These are phyloP conservation scores for Acanthurus leucopareius DNA, from an alignment of 2,797 vertebrate genomes.

Conservation along the genomic window DNA sequence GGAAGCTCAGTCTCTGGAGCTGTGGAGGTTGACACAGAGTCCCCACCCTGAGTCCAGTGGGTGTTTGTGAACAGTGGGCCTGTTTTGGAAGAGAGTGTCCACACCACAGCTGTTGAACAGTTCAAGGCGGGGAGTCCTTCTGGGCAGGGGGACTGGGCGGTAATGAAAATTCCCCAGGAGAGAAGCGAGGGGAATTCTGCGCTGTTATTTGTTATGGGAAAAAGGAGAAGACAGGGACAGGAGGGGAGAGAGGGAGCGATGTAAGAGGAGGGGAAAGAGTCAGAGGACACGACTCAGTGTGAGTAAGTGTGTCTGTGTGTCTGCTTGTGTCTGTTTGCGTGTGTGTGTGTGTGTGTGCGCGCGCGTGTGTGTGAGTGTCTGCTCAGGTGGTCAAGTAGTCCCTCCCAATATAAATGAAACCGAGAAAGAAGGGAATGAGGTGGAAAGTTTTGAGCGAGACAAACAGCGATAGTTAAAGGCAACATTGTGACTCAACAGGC, in stretches of 20 bases:
- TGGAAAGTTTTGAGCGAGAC: constrained; percentile 56
- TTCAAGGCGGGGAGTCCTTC: constrained; percentile 84
- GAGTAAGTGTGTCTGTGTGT: constrained; percentile 1
- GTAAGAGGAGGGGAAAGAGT: constrained; percentile 67
- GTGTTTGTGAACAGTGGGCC: constrained; percentile 83
- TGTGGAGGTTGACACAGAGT: constrained; percentile 77
- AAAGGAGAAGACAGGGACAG: constrained; percentile 83
- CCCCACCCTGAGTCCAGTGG: constrained; percentile 73
- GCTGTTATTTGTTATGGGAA: constrained; percentile 88
- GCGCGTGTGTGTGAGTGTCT: constrained; percentile 21
- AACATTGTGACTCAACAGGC: constrained; percentile 71
- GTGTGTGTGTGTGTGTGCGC: constrained; percentile 9
- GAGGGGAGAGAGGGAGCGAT: constrained; percentile 67
- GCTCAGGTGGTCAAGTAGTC: constrained; percentile 81
- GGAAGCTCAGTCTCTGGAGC: constrained; percentile 62
- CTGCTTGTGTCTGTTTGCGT: too few relatives aligned
- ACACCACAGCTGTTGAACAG: constrained; percentile 85
- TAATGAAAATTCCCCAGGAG: constrained; percentile 85
- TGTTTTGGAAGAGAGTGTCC: constrained; percentile 82
- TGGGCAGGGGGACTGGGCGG: constrained; percentile 82
- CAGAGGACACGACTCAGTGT: constrained; percentile 56
- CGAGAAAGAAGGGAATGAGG: constrained; percentile 55
- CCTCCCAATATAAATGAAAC: constrained; percentile 70
- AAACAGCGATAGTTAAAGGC: constrained; percentile 50
- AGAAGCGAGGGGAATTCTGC: constrained; percentile 83